Conservation (phyloP, 2,113 vertebrate species). For the Sitta europaea region DNA sequence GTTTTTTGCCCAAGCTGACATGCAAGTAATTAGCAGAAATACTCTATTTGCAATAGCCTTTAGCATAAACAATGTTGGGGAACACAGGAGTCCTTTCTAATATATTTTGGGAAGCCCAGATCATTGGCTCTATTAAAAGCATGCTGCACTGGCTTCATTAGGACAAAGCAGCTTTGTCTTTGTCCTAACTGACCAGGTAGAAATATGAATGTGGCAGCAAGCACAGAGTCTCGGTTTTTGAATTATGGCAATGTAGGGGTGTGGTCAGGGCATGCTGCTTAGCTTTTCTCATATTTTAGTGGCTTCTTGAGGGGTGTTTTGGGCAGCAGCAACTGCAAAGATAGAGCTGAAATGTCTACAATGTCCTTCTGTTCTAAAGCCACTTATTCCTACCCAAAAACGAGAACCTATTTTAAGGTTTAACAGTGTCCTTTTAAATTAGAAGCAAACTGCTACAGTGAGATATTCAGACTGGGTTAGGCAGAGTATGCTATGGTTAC, state of each 20-base stretch:
- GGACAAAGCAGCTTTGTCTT: slow-evolving; percentile 32
- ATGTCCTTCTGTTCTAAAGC: neutral
- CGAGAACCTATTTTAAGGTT: neutral
- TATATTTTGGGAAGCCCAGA: neutral
- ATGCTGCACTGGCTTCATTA: neutral
- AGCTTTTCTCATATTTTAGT: neutral
- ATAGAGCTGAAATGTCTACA: neutral
- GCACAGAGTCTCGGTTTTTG: neutral
- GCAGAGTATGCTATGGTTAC: neutral
- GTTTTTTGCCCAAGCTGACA: neutral
- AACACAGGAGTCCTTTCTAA: neutral
- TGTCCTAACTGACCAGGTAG: neutral
- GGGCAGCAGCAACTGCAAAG: neutral
- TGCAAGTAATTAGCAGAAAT: neutral
- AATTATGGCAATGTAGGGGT: slow-evolving; percentile 26
- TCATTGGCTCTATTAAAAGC: neutral
- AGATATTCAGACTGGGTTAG: neutral
- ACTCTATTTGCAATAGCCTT: neutral
- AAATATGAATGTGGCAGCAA: neutral
- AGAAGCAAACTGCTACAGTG: neutral
- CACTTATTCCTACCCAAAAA: neutral
- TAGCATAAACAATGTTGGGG: neutral
- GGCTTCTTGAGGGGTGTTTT: neutral
- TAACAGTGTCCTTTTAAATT: neutral
- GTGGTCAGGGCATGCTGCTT: slow-evolving; percentile 12